A percentile compares a stretch with the other conserved stretches of the same genome.
These are phyloP conservation scores for Macrotus californicus DNA, from an alignment of 2,113 vertebrate genomes.

Conservation along the genomic window DNA sequence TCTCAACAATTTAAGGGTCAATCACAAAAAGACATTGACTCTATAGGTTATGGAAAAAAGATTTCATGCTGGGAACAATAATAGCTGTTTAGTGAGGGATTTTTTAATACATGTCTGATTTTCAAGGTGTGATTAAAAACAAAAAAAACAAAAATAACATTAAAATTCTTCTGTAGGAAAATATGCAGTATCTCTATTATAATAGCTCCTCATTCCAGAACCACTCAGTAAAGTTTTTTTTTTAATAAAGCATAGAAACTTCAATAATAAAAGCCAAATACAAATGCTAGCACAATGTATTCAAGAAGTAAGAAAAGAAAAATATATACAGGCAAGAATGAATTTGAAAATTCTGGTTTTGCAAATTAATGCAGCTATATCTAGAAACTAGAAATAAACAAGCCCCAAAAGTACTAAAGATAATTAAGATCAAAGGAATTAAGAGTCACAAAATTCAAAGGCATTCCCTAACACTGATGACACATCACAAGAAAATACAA, in stretches of 20 bases:
- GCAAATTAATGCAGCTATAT: neutral
- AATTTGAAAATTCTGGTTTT: constrained; percentile 15
- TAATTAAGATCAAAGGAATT: neutral
- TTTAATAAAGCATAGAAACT: neutral
- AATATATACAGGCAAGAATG: neutral
- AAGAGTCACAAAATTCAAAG: neutral
- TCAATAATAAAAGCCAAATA: neutral
- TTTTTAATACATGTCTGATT: neutral
- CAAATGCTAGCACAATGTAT: neutral
- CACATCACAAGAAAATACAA: neutral
- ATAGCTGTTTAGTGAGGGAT: neutral
- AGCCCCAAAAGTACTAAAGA: neutral
- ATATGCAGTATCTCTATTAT: neutral
- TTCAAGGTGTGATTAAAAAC: neutral
- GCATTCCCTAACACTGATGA: neutral
- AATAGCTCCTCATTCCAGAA: constrained; percentile 64
- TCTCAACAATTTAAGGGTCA: neutral
- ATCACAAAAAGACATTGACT: neutral
- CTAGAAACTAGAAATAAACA: constrained; percentile 23
- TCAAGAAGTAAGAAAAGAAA: neutral
- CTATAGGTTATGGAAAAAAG: neutral
- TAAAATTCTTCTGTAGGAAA: neutral
- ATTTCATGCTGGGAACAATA: neutral
- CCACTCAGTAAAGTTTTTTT: neutral
- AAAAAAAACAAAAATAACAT: neutral